Conservation (phyloP, 2,113 vertebrate genomes). For the Neopipo cinnamomea region DNA sequence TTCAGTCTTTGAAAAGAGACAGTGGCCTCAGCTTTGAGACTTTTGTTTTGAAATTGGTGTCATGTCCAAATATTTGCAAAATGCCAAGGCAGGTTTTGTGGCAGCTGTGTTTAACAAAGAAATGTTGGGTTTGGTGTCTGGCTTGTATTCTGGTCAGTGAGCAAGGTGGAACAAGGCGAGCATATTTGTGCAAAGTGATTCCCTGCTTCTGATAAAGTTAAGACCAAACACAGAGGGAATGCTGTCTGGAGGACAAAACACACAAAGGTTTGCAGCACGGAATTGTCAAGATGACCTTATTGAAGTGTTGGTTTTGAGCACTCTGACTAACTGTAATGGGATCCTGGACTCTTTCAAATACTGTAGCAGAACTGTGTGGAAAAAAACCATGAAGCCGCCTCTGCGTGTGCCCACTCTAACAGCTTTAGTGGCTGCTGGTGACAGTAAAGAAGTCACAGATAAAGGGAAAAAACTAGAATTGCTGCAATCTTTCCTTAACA, state of each 20-base stretch:
- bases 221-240: not conserved
- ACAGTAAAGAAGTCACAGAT: not conserved
- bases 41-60: not conserved
- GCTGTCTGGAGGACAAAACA: not conserved
- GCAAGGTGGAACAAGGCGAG: not conserved
- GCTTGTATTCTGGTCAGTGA: not conserved
- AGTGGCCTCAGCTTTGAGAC: not conserved
- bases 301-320: not conserved
- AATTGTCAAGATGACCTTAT: not conserved
- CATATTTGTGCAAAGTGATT: not conserved
- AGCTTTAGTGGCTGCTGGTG: not conserved
- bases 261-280: not conserved
- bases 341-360: not conserved
- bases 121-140: not conserved
- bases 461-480: not conserved
- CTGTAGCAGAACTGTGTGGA: not conserved
- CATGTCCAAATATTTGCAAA: not conserved
- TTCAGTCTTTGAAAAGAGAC: not conserved
- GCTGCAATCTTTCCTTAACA: not conserved
- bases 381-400: not conserved
- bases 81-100: not conserved
- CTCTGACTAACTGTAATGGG: not conserved
- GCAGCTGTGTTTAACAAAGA: not conserved
- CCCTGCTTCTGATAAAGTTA: not conserved
- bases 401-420: not conserved